Conservation (phyloP, 2,888 invertebrate species). For the Caenorhabditis sp. region DNA sequence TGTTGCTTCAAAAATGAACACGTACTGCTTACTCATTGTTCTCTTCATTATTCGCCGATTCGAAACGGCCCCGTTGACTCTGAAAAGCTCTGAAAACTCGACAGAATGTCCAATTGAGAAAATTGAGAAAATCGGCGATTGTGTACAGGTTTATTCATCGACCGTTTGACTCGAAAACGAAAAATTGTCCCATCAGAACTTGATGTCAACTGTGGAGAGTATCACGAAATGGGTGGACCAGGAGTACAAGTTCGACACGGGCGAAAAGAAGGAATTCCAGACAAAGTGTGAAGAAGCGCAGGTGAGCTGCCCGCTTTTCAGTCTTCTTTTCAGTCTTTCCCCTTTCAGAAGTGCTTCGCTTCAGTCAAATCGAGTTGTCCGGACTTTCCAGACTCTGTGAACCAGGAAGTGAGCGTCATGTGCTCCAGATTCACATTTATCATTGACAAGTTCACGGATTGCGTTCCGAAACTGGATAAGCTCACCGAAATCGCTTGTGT, state of each 20-base stretch:
- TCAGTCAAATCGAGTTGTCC: slow-evolving; percentile 27
- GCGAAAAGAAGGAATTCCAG: slow-evolving; percentile 22
- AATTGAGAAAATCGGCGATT: slow-evolving; percentile 24
- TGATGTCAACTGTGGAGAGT: slow-evolving; percentile 18
- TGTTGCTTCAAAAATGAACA: too few species aligned
- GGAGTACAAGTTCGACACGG: slow-evolving; percentile 16
- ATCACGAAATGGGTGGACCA: slow-evolving; percentile 31
- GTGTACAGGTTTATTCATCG: slow-evolving; percentile 10
- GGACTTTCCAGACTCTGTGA: slow-evolving; percentile 24
- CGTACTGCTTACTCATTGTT: neutral
- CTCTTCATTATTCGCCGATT: neutral
- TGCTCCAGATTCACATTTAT: slow-evolving; percentile 38
- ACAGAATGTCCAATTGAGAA: slow-evolving; percentile 15
- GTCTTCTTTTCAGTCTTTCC: neutral
- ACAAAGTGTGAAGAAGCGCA: slow-evolving; percentile 14
- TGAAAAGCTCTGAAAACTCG: neutral
- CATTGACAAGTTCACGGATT: slow-evolving; percentile 38
- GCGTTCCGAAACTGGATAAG: slow-evolving; percentile 28
- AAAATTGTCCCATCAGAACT: too few species aligned
- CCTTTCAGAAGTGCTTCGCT: slow-evolving; percentile 17
- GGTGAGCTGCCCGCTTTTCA: neutral
- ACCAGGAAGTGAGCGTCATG: slow-evolving; percentile 27
- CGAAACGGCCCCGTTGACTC: neutral
- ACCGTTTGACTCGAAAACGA: neutral
- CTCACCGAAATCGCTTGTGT: slow-evolving; percentile 12